A percentile compares a stretch with the other conserved stretches of the same genome.
These are phyloP conservation scores for Ochotona curzoniae DNA, from an alignment of 2,113 vertebrate genomes.

Conservation along the genomic window DNA sequence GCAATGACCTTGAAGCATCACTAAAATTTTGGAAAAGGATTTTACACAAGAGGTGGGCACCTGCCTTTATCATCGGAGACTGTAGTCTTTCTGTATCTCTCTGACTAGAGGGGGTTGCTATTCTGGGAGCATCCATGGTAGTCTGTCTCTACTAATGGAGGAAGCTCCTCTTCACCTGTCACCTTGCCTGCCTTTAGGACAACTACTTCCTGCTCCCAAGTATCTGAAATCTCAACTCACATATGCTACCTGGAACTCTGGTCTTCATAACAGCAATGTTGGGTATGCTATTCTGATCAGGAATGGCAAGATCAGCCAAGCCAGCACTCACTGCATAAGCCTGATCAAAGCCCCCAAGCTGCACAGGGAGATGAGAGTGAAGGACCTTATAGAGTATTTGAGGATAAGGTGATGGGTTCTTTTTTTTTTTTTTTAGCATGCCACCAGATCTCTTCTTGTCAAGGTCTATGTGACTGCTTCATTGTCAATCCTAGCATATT, in stretches of 20 bases:
- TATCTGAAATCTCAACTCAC: neutral
- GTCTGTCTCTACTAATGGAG: neutral
- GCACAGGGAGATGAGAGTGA: too few species aligned
- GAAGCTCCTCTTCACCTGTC: neutral
- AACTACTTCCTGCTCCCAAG: too few species aligned
- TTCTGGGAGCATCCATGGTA: accelerated
- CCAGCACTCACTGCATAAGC: neutral
- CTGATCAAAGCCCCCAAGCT: neutral
- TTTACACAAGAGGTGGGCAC: neutral
- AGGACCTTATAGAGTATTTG: neutral
- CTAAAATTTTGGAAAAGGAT: neutral
- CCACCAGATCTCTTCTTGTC: neutral
- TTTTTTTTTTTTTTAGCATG: neutral
- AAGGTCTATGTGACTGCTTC: neutral
- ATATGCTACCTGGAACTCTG: neutral
- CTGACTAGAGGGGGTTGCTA: neutral
- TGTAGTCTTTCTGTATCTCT: neutral
- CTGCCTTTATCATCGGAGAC: neutral
- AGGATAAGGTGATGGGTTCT: neutral
- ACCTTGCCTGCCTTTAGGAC: neutral
- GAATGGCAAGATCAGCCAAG: neutral
- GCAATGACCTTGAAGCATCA: neutral
- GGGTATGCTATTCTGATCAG: neutral
- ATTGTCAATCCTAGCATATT: neutral
- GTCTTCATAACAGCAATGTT: neutral